phyloP scores from a whole-genome alignment of 2,797 vertebrate species.

The Pogonophryne albipinna region DNA sequence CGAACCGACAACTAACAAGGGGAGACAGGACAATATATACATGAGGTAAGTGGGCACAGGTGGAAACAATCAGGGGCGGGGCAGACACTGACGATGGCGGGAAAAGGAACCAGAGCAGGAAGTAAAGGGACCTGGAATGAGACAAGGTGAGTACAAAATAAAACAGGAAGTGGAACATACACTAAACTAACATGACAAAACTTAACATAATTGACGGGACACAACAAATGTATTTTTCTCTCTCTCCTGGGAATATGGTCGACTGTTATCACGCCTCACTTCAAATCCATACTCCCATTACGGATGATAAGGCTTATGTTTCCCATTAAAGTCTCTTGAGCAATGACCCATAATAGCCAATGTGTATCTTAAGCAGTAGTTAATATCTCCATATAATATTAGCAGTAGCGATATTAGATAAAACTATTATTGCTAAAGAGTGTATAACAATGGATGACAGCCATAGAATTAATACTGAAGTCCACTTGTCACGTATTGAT shows the following conservation, averaged over 20 bases:
- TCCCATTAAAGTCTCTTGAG: conserved; percentile 57
- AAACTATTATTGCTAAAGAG: conserved; percentile 42
- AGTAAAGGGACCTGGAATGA: too few species aligned
- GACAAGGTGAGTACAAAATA: too few species aligned
- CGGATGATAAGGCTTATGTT: conserved; percentile 56
- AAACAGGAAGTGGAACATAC: too few species aligned
- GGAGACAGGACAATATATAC: too few species aligned
- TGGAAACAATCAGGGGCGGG: too few species aligned
- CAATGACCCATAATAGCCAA: conserved; percentile 66
- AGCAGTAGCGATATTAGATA: conserved; percentile 57
- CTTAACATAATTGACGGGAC: too few species aligned
- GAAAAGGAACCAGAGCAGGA: too few species aligned
- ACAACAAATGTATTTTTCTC: conserved; percentile 53
- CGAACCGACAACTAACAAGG: too few species aligned
- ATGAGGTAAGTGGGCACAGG: too few species aligned
- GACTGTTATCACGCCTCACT: conserved; percentile 52
- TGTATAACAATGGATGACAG: conserved; percentile 53
- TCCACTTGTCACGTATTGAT: conserved; percentile 66
- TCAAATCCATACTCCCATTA: conserved; percentile 64
- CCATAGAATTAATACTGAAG: conserved; percentile 36
- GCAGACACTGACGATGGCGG: too few species aligned
- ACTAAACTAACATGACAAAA: too few species aligned
- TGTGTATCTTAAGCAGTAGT: conserved; percentile 60
- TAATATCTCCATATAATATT: conserved; percentile 61
- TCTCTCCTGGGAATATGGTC: conserved; percentile 42